These are phyloP conservation scores for Seriola rivoliana DNA, from an alignment of 2,113 vertebrate genomes.

Conservation along the genomic window DNA sequence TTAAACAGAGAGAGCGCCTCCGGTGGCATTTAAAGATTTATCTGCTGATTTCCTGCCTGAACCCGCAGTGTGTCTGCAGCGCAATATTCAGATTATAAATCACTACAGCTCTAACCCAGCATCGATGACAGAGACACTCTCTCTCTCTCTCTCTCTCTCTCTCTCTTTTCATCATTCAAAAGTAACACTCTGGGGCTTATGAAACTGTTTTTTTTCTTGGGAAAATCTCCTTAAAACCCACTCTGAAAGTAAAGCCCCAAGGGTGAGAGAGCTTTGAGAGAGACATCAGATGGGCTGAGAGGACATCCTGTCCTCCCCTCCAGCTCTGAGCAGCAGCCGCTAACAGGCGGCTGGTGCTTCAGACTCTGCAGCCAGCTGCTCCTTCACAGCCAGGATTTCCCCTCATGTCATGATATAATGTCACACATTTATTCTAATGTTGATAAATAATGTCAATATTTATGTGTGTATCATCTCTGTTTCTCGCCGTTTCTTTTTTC, in stretches of 20 bases:
- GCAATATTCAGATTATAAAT: conserved; percentile 18
- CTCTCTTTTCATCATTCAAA: conserved; percentile 14
- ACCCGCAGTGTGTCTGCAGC: background rate
- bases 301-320: conserved; percentile 43
- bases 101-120: background rate
- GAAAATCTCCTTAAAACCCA: conserved; percentile 47
- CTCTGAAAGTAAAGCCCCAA: conserved; percentile 20
- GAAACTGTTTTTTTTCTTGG: background rate
- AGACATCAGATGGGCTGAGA: conserved; percentile 32
- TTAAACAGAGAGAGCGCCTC: background rate
- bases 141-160: background rate
- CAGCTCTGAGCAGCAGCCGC: conserved; percentile 14
- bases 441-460: background rate
- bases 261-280: conserved; percentile 33
- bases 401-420: background rate
- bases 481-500: too few species aligned
- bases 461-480: too few species aligned
- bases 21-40: background rate
- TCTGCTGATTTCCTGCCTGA: conserved; percentile 13
- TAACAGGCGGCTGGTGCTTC: conserved; percentile 12
- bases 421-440: background rate
- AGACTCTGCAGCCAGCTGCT: conserved; percentile 20
- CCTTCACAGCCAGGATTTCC: conserved; percentile 12
- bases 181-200: conserved; percentile 13
- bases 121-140: background rate